Evolutionary conservation across 2,888 invertebrate genomes (phyloP).

Genomic region (Scaptomyza polygonia): DNA sequence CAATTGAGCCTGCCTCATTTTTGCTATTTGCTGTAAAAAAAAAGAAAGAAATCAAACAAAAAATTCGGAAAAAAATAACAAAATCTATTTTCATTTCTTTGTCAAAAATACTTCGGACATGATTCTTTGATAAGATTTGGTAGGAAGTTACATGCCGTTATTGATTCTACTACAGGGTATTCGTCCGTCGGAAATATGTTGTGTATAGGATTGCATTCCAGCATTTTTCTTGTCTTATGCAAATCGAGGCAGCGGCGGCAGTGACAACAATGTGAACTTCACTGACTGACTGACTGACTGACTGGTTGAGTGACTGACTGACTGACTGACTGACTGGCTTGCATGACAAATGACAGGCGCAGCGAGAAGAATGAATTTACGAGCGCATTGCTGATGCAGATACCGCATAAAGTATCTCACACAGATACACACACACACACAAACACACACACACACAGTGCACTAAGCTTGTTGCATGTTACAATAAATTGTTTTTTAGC

Average conservation of each 20-base stretch:
- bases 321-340: slow-evolving; percentile 49
- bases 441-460: slow-evolving; percentile 52
- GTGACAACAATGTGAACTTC: slow-evolving; percentile 46
- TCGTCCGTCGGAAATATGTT: slow-evolving; percentile 3
- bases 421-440: slow-evolving; percentile 55
- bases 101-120: too few relatives aligned
- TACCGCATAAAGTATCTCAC: slow-evolving; percentile 74
- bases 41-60: not conserved
- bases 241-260: slow-evolving; percentile 46
- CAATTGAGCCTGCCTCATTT: slow-evolving; percentile 20
- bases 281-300: slow-evolving; percentile 29
- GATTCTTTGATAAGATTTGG: too few relatives aligned
- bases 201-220: not conserved
- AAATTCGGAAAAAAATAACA: too few relatives aligned
- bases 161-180: too few relatives aligned
- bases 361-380: slow-evolving; percentile 63
- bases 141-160: too few relatives aligned
- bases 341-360: slow-evolving; percentile 60
- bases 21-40: slow-evolving; percentile 33
- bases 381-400: slow-evolving; percentile 66
- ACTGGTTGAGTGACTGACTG: slow-evolving; percentile 40
- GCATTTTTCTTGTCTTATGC: slow-evolving; percentile 55
- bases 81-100: too few relatives aligned
- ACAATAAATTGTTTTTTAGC: slow-evolving; percentile 42
- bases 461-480: slow-evolving; percentile 49